Percentiles rank a stretch among this genome's conserved stretches.
Evolutionary conservation across 2,888 invertebrate species (phyloP).

Genomic region (Balanococcus diminutus): DNA sequence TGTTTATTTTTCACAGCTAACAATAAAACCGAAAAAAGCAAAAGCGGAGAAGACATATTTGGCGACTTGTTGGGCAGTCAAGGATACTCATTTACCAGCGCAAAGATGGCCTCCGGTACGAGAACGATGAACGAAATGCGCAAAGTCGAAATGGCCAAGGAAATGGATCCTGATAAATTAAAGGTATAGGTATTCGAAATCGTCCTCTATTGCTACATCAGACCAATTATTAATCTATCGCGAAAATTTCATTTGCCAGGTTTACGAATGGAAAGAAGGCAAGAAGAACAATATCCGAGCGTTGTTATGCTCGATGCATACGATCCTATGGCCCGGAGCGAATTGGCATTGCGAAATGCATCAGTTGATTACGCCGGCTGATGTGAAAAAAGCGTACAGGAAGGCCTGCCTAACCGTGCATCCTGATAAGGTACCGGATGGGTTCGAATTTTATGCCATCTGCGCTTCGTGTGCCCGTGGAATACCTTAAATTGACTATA

Average conservation of each 20-base stretch:
- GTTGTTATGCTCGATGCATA: constrained; percentile 90
- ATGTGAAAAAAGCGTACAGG: constrained; percentile 95
- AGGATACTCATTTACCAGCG: constrained; percentile 77
- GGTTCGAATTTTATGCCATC: neutral
- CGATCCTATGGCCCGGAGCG: constrained; percentile 89
- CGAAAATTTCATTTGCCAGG: too few species aligned
- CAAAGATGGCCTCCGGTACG: constrained; percentile 76
- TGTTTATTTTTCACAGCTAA: neutral
- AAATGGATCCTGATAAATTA: constrained; percentile 90
- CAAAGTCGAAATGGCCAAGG: constrained; percentile 81
- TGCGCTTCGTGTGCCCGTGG: too few species aligned
- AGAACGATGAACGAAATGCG: constrained; percentile 92
- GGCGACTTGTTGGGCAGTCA: constrained; percentile 90
- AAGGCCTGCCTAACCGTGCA: constrained; percentile 96
- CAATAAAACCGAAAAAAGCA: constrained; percentile 57
- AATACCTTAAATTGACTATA: neutral
- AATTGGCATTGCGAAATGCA: constrained; percentile 97
- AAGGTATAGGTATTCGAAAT: constrained; percentile 62
- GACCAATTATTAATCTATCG: too few species aligned
- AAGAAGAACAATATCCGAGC: constrained; percentile 97
- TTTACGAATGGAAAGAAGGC: constrained; percentile 80
- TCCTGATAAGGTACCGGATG: constrained; percentile 86
- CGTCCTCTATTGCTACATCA: neutral
- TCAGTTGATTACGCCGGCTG: constrained; percentile 85
- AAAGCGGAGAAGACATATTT: constrained; percentile 71